Percentiles rank a stretch among this genome's conserved stretches.
Evolutionary conservation across 2,113 vertebrate genomes (phyloP).

Genomic region (Melierax canorus): DNA sequence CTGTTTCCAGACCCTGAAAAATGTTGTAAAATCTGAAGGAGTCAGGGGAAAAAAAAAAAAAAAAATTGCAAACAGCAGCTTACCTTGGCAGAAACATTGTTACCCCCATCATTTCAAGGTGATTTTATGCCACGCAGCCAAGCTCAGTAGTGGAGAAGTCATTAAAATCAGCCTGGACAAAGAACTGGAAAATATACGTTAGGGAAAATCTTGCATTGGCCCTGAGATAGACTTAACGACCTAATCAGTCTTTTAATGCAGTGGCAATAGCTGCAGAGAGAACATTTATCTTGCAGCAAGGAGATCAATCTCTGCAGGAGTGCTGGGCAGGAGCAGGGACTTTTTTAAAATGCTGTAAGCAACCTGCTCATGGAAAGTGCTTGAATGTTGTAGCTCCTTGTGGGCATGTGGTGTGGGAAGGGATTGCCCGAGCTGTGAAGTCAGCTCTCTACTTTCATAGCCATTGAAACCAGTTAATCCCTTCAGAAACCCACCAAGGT

Average conservation of each 20-base stretch:
- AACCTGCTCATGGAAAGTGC: not conserved
- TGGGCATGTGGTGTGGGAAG: not conserved
- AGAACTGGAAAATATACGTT: not conserved
- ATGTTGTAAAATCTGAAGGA: not conserved
- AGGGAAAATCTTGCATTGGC: not conserved
- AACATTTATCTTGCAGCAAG: not conserved
- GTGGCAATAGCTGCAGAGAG: not conserved
- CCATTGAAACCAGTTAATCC: not conserved
- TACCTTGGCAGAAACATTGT: not conserved
- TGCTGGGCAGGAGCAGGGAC: not conserved
- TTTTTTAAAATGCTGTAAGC: not conserved
- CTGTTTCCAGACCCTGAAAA: slow-evolving; percentile 20
- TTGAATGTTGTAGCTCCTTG: not conserved
- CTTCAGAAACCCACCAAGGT: not conserved
- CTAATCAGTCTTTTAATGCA: not conserved
- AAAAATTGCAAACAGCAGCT: not conserved
- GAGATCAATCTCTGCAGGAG: not conserved
- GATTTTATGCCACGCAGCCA: not conserved
- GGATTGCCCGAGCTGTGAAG: not conserved
- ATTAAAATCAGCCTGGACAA: not conserved
- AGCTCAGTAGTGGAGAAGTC: not conserved
- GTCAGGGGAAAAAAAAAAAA: not conserved
- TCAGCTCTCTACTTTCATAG: not conserved
- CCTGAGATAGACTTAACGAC: not conserved
- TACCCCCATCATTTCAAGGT: not conserved